Evolutionary conservation across 2,888 invertebrate genomes (phyloP), one percentile per base, ranked within the genome.

Genomic region (Crossocerus cetratus): DNA sequence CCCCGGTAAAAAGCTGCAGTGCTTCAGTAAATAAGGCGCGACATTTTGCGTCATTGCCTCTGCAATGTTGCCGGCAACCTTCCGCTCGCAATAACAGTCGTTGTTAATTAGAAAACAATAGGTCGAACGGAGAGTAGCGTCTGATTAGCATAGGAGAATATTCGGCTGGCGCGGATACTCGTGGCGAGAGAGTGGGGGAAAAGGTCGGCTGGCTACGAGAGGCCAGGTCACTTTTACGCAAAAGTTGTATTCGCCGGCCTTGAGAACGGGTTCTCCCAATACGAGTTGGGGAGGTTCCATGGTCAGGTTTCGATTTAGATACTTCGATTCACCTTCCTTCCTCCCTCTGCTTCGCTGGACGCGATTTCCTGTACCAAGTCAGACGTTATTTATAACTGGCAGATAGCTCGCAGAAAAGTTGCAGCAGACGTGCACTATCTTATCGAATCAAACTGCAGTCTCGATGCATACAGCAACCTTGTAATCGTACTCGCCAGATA

Each of bases 181-280:
- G 45, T 8, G 13, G 14, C n/a, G 45, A 3, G 3, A 45, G 49
- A n/a, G 49, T 3, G 11, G 49, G 3, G 49, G 16, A 49, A 16
- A 49, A 49, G 16, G 49, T 16, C 32, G 16, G 16, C n/a, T n/a
- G n/a, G 55, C 32, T 18, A 22, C 22, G 45, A 55, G 49, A 16
- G 23, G 23, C 45, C 60, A 64, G 61, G 74, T 74, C 58, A 44
- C n/a, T 67, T 16, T 65, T 63, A 61, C 53, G 60, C 63, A 60
- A 72, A 75, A 61, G 42, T 62, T 49, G 62, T 62, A 75, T 70
- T 16, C 45, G 44, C 32, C 43, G 69, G 3, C 77, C 74, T 74
- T 76, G 76, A 67, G 32, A 78, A 76, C 77, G 66, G 69, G 71
- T 74, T 76, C n/a, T n/a, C 58, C 56, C 60, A 55, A 22, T 43